Conservation (phyloP, 2,113 vertebrate genomes). For the Gadus macrocephalus region DNA sequence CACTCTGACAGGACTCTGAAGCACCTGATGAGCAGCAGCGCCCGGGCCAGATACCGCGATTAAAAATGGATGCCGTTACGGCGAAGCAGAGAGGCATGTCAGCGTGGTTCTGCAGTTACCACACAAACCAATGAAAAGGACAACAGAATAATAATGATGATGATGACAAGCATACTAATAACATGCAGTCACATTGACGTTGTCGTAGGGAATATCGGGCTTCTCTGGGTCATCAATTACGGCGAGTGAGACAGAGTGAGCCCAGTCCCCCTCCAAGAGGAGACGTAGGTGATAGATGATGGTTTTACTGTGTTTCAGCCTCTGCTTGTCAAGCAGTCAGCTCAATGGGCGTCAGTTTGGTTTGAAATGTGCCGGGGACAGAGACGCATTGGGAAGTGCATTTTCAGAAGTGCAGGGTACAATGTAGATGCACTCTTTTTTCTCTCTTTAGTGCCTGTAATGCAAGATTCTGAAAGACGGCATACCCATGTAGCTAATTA, state of each 20-base stretch:
- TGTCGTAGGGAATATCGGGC: slow-evolving; percentile 6
- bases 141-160: background rate
- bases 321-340: slow-evolving; percentile 40
- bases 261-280: slow-evolving; percentile 23
- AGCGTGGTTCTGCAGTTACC: too few relatives aligned
- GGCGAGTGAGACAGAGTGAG: slow-evolving; percentile 43
- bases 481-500: too few relatives aligned
- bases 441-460: too few relatives aligned
- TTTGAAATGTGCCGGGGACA: too few relatives aligned
- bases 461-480: too few relatives aligned
- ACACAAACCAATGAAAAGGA: too few relatives aligned
- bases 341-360: slow-evolving; percentile 20
- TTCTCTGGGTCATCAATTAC: slow-evolving; percentile 57
- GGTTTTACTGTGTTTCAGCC: slow-evolving; percentile 23
- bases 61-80: slow-evolving; percentile 65
- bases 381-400: too few relatives aligned
- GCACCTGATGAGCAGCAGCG: slow-evolving; percentile 59
- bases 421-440: too few relatives aligned
- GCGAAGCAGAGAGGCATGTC: slow-evolving; percentile 32
- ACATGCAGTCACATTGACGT: slow-evolving; percentile 30
- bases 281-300: slow-evolving; percentile 25
- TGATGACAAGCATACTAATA: slow-evolving; percentile 9
- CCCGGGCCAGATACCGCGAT: slow-evolving; percentile 53
- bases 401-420: too few relatives aligned
- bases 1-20: slow-evolving; percentile 62